Evolutionary conservation across 2,113 vertebrate genomes (phyloP), one percentile per base, ranked within the genome.

Genomic region (Notiomystis cincta): DNA sequence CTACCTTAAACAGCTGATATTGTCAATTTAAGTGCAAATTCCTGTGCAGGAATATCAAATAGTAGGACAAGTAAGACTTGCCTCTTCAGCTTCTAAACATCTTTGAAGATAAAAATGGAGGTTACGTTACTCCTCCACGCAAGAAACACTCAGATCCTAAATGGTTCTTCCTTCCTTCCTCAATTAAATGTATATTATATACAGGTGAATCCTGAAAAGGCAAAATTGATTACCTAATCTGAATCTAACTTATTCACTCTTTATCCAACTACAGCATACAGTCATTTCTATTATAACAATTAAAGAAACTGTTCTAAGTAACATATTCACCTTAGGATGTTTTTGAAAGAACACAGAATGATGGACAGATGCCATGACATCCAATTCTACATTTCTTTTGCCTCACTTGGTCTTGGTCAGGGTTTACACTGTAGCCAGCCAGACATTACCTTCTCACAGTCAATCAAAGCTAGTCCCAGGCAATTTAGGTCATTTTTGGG

Each of bases 361-460:
- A 48, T n/a, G 9, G 51, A 76, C 6, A 92, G 84, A 90, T 91
- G 90, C 60, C 69, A 84, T 27, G 62, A 62, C 79, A 91, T 76
- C 57, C 58, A 86, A 50, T 95, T 94, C 80, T 92, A 75, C 48
- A 85, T 96, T 94, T 8, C 62, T 78, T 94, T 94, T 85, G 53
- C 58, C 76, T 97, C 94, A 54, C 57, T 83, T 94, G 82, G 79
- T 95, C 87, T 89, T 84, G 53, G 77, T 87, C 64, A 94, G 69
- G 67, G 56, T 90, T 94, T 93, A 67, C 60, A 93, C 69, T 81
- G 54, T 4, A 94, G 69, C 62, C 87, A 89, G 72, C 23, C 51
- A 96, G 78, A 89, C 87, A 93, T 89, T 89, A 82, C 30, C 61
- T 94, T 88, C 58, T 92, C 84, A 91, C 54, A 94, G 89, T 79